These are phyloP conservation scores for Cervus canadensis DNA, from an alignment of 2,113 vertebrate genomes.

Conservation along the genomic window DNA sequence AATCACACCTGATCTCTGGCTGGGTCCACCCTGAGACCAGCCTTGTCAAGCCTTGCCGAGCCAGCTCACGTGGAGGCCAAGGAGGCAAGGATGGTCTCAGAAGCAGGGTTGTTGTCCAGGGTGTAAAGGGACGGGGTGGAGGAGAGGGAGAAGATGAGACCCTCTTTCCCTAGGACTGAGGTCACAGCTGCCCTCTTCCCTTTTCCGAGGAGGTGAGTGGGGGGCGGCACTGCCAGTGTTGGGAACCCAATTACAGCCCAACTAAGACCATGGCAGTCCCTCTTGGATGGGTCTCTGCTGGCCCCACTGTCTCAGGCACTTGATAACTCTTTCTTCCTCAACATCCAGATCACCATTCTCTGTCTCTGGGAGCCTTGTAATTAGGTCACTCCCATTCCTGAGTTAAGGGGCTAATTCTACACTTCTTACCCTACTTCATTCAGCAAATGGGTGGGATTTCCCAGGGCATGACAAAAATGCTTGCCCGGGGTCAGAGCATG, in stretches of 20 bases:
- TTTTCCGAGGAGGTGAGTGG: background rate
- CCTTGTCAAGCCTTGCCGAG: background rate
- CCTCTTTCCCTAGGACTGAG: background rate
- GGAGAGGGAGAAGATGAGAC: background rate
- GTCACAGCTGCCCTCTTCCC: background rate
- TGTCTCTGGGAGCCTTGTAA: background rate
- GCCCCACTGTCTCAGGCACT: background rate
- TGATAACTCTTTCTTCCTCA: background rate
- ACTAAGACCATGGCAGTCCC: background rate
- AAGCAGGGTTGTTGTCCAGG: too few relatives aligned
- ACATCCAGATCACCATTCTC: too few relatives aligned
- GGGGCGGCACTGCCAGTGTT: background rate
- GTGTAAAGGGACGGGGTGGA: background rate
- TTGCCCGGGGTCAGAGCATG: background rate
- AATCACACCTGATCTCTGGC: background rate
- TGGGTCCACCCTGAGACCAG: background rate
- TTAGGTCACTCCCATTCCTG: background rate
- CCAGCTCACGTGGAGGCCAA: background rate
- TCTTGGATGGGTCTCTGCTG: background rate
- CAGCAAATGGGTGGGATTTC: background rate
- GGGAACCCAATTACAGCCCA: background rate
- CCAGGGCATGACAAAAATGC: background rate
- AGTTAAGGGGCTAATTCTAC: background rate
- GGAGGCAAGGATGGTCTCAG: background rate
- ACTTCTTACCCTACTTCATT: background rate